phyloP scores from a whole-genome alignment of 30 jellyfish, hydroid and myxozoan species.

The Haliclystus octoradiatus region DNA sequence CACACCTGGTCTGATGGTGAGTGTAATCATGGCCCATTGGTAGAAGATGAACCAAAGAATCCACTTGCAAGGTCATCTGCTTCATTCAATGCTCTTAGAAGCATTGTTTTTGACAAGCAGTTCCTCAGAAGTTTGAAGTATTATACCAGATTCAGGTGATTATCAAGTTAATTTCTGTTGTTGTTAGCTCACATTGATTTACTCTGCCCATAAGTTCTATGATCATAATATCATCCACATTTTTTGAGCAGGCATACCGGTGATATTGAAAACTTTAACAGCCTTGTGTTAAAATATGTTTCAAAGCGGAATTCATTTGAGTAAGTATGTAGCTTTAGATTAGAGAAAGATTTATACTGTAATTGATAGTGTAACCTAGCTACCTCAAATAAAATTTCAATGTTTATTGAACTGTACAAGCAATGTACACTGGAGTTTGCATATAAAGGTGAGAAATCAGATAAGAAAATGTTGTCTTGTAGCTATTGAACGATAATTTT shows the following conservation, averaged over 20 bases:
- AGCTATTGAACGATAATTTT: too few relatives aligned
- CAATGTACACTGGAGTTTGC: too few relatives aligned
- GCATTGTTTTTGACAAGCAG: conserved; percentile 7
- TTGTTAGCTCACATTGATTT: too few relatives aligned
- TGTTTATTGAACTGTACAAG: too few relatives aligned
- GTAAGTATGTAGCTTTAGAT: conserved; percentile 1
- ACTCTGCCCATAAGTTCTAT: too few relatives aligned
- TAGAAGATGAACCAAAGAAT: conserved; percentile 7
- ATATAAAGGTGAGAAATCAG: too few relatives aligned
- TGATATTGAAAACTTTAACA: conserved; percentile 15
- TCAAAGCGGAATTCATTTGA: conserved; percentile 22
- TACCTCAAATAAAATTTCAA: too few relatives aligned
- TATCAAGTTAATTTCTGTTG: too few relatives aligned
- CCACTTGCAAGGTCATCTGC: not conserved
- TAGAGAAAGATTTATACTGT: not conserved
- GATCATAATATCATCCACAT: too few relatives aligned
- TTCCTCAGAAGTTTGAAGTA: conserved; percentile 1
- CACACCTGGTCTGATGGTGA: conserved; percentile 2
- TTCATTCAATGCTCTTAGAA: conserved; percentile 8
- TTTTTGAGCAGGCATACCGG: conserved; percentile 24
- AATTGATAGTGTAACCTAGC: too few relatives aligned
- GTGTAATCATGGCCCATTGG: conserved; percentile 15
- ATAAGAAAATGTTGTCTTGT: too few relatives aligned
- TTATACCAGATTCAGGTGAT: conserved; percentile 25
- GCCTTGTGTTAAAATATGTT: conserved; percentile 28